Base-by-base conservation (phyloP, 2,113 vertebrate species). In the Patagioenas fasciata region DNA sequence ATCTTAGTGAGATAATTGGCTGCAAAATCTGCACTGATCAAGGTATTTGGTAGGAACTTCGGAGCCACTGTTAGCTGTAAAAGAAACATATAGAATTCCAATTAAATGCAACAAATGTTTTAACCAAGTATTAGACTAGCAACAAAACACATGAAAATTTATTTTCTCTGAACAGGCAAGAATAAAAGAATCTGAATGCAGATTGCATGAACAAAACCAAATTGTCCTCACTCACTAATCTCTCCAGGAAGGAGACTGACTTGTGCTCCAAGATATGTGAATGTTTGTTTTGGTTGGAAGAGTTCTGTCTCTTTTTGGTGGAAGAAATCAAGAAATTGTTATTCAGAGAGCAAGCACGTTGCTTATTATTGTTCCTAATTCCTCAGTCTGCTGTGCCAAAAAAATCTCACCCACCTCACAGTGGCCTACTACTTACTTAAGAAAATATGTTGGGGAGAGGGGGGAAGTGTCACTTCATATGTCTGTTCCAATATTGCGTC, bases 1-100 rank as follows among this genome's bases (percentile, higher is more conserved):
- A 99, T 99, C 96, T 98, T 99, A 48, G 98, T 98, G 48, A 99
- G 98, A 94, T 99, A 98, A 98, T 99, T 99, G 73, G 99, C 99
- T 78, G 99, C 99, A 74, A 99, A 99, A 96, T 99, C 99, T 79
- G 99, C 99, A 53, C 99, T 99, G 89, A 99, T 98, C 97, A 99
- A 97, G 69, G 99, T 98, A 8, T 98, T 98, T 9, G 99, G 99
- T 29, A 99, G 97, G 92, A 98, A 98, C 80, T 98, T 98, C 2
- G 99, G 99, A 84, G 99, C 99, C 89, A 98, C 90, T 6, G 98
- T 99, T 65, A 99, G 98, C 99, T 99, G 96, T 42, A 97, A 97
- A 96, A 92, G 94, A 96, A 93, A 94, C 42, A 91, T 9, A 69
- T 20, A 72, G 34, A 75, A 69, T 87, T 90, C 38, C 51, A 92